Base-by-base conservation (phyloP, 2,888 invertebrate species). In the Malthinus seriepunctatus region DNA sequence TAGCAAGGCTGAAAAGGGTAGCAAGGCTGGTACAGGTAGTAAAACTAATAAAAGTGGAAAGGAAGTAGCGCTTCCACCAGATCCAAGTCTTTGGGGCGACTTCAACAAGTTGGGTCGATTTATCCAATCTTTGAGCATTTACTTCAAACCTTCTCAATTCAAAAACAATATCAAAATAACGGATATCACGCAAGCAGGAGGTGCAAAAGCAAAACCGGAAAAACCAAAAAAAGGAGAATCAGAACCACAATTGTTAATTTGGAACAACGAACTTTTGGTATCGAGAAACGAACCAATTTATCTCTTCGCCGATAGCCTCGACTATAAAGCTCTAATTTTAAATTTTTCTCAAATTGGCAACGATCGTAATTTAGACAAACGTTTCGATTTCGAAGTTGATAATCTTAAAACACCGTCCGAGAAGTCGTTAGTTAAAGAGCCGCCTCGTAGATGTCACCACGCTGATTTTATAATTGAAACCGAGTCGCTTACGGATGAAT, bases 281-380 rank as follows among this genome's bases (percentile, higher is more conserved):
- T 64, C 66, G 6, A 62, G 71, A 34, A 76, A 76, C 51, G 72
- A 74, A 56, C 75, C 77, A 0, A 23, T 76, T 6, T 75, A 75
- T 47, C 34, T 77, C 4, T 74, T 76, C 56, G 62, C 69, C 31
- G 77, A 78, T 51, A 72, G 71, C 6, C 45, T 74, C 8, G 71
- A 72, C 15, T 54, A 59, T 6, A 76, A 76, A 59, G 62, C 69
- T 3, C n/a, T 76, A 2, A 51, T 76, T 3, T 53, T 78, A 1
- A 73, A 72, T 58, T 54, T 76, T 11, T 53, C 67, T 1, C 73
- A 73, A 62, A 47, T 63, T 1, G 74, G 76, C 14, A 66, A 73
- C 33, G 39, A 53, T 8, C 38, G 56, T 7, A 42, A 50, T 38
- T 37, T 63, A 11, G 46, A 61, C 15, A 38, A 10, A 7, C 12